A percentile compares a stretch with the other conserved stretches of the same genome.
Evolutionary conservation across 2,888 invertebrate species (phyloP).

Genomic region (Acleris literana): DNA sequence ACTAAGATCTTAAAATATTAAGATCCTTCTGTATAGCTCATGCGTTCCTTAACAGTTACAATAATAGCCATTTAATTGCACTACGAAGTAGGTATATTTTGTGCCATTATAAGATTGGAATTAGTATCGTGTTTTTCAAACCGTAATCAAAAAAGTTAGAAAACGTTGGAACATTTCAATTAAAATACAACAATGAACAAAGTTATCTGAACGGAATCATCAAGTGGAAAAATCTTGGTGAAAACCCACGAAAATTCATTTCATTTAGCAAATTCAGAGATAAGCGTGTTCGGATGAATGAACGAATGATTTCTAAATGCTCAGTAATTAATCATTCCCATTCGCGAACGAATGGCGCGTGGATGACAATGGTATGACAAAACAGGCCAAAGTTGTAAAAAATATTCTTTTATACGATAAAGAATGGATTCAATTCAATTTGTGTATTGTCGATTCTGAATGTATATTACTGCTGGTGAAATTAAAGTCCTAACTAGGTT

Average conservation of each 20-base stretch:
- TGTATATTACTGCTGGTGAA: neutral
- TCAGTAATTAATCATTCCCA: conserved; percentile 30
- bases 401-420: neutral
- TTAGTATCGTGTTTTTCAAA: no score
- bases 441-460: neutral
- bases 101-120: no score
- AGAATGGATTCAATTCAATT: neutral
- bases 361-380: conserved; percentile 26
- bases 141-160: no score
- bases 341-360: conserved; percentile 19
- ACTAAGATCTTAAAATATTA: no score
- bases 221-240: conserved; percentile 25
- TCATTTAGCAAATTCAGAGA: conserved; percentile 31
- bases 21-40: no score
- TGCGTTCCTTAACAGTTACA: no score
- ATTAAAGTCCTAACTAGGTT: neutral
- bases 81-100: no score
- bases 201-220: conserved; percentile 17
- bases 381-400: conserved; percentile 15
- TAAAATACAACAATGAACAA: conserved; percentile 12
- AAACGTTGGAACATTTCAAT: conserved; percentile 2
- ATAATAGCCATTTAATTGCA: no score
- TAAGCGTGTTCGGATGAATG: conserved; percentile 16
- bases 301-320: conserved; percentile 33
- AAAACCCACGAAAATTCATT: conserved; percentile 28